Evolutionary conservation across 1,140 invertebrate species (phyloP).

Genomic region (Lordiphosa mommai): DNA sequence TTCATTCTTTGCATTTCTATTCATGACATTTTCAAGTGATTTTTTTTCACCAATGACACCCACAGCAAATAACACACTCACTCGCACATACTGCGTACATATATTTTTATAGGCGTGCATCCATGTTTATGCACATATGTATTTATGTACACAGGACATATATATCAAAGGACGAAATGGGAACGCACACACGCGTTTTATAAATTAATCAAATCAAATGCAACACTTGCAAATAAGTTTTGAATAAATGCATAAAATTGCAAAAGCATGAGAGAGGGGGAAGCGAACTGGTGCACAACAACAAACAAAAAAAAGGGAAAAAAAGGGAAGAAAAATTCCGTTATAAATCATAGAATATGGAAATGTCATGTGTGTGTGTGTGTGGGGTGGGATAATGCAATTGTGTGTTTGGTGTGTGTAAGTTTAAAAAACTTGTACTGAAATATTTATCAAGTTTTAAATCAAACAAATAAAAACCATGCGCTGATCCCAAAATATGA

Average conservation of each 20-base stretch:
- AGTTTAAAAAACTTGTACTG: conserved; percentile 53
- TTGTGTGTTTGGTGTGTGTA: conserved; percentile 13
- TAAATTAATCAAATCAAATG: conserved; percentile 72
- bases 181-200: conserved; percentile 28
- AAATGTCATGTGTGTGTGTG: conserved; percentile 10
- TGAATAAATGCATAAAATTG: conserved; percentile 40
- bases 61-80: conserved; percentile 57
- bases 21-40: conserved; percentile 13
- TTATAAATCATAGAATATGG: conserved; percentile 58
- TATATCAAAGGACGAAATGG: neutral
- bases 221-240: conserved; percentile 60
- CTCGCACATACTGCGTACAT: conserved; percentile 11
- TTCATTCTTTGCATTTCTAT: conserved; percentile 6
- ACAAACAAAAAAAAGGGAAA: conserved; percentile 23
- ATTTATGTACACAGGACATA: conserved; percentile 10
- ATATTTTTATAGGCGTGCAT: conserved; percentile 9
- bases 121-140: conserved; percentile 6
- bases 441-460: conserved; percentile 64
- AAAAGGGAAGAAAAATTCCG: conserved; percentile 35
- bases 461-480: conserved; percentile 62
- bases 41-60: conserved; percentile 54
- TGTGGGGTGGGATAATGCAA: neutral
- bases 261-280: conserved; percentile 1
- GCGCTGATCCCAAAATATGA: conserved; percentile 48
- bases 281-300: conserved; percentile 10